Conservation (phyloP, 2,797 vertebrate genomes). For the Centropyge bicolor region DNA sequence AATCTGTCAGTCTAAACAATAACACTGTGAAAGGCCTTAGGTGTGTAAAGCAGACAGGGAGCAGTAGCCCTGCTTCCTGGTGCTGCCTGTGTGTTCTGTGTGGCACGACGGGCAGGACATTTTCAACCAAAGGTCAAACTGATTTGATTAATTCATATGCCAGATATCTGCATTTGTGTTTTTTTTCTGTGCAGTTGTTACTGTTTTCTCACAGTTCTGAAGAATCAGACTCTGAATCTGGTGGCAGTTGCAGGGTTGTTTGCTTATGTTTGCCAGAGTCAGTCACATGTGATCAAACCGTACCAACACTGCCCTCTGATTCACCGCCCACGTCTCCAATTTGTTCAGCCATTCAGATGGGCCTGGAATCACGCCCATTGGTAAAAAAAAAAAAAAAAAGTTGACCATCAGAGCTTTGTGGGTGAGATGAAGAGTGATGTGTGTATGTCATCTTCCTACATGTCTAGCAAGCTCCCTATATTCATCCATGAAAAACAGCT, state of each 20-base stretch:
- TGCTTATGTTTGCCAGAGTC: background rate
- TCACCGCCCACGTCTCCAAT: background rate
- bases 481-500: background rate
- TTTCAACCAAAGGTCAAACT: background rate
- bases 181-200: background rate
- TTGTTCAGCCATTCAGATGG: background rate
- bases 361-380: background rate
- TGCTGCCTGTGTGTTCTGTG: background rate
- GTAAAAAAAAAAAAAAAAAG: background rate
- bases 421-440: too few species aligned
- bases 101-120: too few species aligned
- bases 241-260: background rate
- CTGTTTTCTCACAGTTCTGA: background rate
- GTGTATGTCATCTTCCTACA: background rate
- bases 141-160: too few species aligned
- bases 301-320: background rate
- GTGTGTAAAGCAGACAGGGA: conserved; percentile 15
- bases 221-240: background rate
- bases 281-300: background rate
- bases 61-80: conserved; percentile 2
- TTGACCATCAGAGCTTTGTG: background rate
- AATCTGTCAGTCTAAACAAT: conserved; percentile 48
- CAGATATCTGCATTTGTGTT: background rate
- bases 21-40: conserved; percentile 23
- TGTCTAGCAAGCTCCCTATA: background rate